Percentiles rank a stretch among this genome's conserved stretches.
Evolutionary conservation across 2,797 vertebrate genomes (phyloP).

Genomic region (Sebastes nivosus): DNA sequence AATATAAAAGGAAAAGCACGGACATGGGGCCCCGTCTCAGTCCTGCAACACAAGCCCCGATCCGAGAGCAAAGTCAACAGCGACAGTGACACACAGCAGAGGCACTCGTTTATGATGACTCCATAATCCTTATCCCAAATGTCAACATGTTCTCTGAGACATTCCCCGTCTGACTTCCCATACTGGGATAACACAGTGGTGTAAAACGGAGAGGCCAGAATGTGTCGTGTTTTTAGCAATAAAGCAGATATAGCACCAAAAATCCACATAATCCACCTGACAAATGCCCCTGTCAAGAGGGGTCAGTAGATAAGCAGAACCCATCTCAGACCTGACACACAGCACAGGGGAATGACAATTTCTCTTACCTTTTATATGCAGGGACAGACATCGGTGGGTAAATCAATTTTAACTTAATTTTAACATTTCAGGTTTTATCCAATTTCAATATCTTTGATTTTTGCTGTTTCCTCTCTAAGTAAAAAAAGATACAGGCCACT

Average conservation of each 20-base stretch:
- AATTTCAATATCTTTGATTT: constrained; percentile 20
- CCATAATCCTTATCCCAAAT: constrained; percentile 80
- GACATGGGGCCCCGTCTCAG: constrained; percentile 42
- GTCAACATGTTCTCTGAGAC: constrained; percentile 76
- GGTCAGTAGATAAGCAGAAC: constrained; percentile 60
- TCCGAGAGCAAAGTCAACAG: constrained; percentile 74
- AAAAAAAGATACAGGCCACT: neutral
- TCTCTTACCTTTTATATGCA: neutral
- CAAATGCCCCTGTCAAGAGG: constrained; percentile 68
- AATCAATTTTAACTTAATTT: neutral
- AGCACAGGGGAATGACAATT: neutral
- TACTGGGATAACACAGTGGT: constrained; percentile 37
- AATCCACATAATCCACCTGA: constrained; percentile 68
- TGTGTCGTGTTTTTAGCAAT: constrained; percentile 50
- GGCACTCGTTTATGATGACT: constrained; percentile 70
- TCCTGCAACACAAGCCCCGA: constrained; percentile 55
- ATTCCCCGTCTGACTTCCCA: constrained; percentile 48
- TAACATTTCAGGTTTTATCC: neutral
- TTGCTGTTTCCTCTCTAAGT: neutral
- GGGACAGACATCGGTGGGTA: neutral
- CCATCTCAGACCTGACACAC: constrained; percentile 32
- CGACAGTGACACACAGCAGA: constrained; percentile 67
- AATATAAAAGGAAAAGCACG: constrained; percentile 51
- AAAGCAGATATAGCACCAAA: constrained; percentile 54
- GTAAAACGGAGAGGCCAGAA: constrained; percentile 49